A percentile compares a stretch with the other conserved stretches of the same genome.
These are phyloP conservation scores for Nyctibius bracteatus DNA, from an alignment of 2,113 vertebrate species.

Conservation along the genomic window DNA sequence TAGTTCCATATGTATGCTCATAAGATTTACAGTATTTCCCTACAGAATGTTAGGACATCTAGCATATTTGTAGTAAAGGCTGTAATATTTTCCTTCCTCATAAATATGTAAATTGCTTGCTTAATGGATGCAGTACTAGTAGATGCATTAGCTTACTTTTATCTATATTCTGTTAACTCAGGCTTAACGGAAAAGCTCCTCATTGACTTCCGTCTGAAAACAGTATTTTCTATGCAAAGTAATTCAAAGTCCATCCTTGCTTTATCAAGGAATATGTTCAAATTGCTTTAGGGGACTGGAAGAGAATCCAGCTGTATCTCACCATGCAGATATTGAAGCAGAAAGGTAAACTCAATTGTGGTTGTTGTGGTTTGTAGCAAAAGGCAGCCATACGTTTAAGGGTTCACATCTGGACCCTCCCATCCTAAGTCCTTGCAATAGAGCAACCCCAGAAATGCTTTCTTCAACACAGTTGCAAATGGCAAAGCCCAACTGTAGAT, in stretches of 20 bases:
- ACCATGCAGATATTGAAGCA: not conserved
- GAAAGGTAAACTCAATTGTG: not conserved
- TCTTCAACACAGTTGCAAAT: not conserved
- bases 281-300: not conserved
- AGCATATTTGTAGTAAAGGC: not conserved
- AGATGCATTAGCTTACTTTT: not conserved
- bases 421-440: not conserved
- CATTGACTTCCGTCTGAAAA: not conserved
- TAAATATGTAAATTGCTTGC: slow-evolving; percentile 18
- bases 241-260: not conserved
- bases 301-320: not conserved
- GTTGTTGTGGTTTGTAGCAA: not conserved
- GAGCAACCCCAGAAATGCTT: not conserved
- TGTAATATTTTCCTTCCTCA: not conserved
- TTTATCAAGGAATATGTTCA: not conserved
- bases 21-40: not conserved
- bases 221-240: not conserved
- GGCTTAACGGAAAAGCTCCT: not conserved
- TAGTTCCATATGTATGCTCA: not conserved
- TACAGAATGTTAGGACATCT: not conserved
- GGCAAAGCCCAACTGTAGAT: not conserved
- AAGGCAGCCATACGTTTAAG: not conserved
- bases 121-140: not conserved
- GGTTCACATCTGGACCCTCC: not conserved
- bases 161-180: not conserved